Evolutionary conservation across 2,797 vertebrate species (phyloP), one percentile per base, ranked within the genome.

Genomic region (Danio jaintianensis): DNA sequence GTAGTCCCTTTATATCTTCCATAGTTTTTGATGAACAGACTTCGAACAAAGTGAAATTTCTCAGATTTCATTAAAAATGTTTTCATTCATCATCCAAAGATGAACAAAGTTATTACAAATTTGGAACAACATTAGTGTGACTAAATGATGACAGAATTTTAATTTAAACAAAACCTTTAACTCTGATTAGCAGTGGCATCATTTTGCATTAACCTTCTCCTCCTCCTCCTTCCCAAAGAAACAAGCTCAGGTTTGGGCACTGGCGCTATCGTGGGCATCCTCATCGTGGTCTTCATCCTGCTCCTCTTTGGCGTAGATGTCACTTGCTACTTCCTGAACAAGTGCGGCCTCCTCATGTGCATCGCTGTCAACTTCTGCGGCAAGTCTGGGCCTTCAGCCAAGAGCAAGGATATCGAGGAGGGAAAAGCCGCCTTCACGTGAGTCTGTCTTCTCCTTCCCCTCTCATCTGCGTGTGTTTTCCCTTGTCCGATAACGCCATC

Each of bases 321-420:
- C 89, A 98, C 96, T 88, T 99, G 98, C 93, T 99, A 96, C 92
- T 98, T 98, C 94, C 94, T 99, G 78, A 99, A 99, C 93, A 98
- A 99, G 92, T 99, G 98, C 0, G 98, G 98, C 18, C 94, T 99
- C 52, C 94, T 99, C 68, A 99, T 99, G 98, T 99, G 98, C 93
- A 98, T 99, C 0, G 97, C 97, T 0, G 96, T 98, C 50, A 99
- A 98, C 89, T 88, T 99, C 85, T 99, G 98, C 0, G 97, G 98
- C 40, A 99, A 99, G 70, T 88, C 96, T 0, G 98, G 96, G 1
- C 97, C 98, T 0, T 95, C 97, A 0, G 94, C 96, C 77, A 99
- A 99, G 92, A 93, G 90, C 92, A 98, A 98, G 87, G 98, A 99
- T 94, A 95, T 98, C 6, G 98, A 99, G 86, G 97, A 99, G 92